Conservation (phyloP, 1,140 invertebrate species). For the Tribolium madens region DNA sequence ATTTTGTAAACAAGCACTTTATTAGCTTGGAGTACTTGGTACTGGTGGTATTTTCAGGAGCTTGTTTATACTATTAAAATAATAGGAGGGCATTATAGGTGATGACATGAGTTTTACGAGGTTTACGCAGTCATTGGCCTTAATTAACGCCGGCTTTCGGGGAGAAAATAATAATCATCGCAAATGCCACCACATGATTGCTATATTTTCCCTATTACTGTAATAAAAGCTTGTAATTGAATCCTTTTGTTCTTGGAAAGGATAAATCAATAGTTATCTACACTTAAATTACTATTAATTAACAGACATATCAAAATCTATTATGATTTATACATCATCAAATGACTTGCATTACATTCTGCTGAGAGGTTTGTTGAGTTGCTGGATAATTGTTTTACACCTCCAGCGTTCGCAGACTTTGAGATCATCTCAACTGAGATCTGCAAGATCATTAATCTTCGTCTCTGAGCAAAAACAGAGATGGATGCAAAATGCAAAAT, state of each 20-base stretch:
- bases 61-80: slow-evolving; percentile 51
- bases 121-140: slow-evolving; percentile 27
- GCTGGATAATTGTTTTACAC: background rate
- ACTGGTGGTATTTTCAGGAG: slow-evolving; percentile 60
- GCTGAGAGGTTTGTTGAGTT: background rate
- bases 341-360: background rate
- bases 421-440: background rate
- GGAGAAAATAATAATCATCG: background rate
- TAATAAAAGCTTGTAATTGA: background rate
- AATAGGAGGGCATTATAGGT: slow-evolving; percentile 49
- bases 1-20: slow-evolving; percentile 64
- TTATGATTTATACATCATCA: background rate
- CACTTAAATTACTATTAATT: background rate
- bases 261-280: background rate
- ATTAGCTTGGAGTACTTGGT: slow-evolving; percentile 60
- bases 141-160: background rate
- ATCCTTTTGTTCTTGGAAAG: background rate
- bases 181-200: background rate
- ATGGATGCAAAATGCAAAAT: no score
- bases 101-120: slow-evolving; percentile 46
- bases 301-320: background rate
- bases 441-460: background rate
- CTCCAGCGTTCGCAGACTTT: background rate
- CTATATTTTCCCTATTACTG: background rate
- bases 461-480: background rate